Evolutionary conservation across 2,888 invertebrate genomes (phyloP), one percentile per base, ranked within the genome.

Genomic region (Diaprepes abbreviatus): DNA sequence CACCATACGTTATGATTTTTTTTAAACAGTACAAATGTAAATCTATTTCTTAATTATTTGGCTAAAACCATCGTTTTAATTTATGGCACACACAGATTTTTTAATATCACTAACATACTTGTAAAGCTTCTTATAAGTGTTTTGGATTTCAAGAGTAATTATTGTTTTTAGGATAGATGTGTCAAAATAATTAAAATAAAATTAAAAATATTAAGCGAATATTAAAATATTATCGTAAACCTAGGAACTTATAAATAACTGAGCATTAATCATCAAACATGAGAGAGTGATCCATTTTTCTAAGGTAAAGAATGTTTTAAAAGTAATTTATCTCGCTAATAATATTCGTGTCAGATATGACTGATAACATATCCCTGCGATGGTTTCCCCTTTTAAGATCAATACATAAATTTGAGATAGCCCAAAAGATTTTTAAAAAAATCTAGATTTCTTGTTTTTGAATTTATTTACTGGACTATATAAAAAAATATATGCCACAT

Each of bases 51-150:
- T 16, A 36, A 28, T 43, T 58, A 28, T 40, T 40, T 57, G 21
- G 55, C 65, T 65, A 65, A 54, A 43, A 43, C 14, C 35, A 43
- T 64, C 54, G 24, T 40, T 63, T 54, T 63, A 52, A 21, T 28
- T 54, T 65, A 65, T 65, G 65, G 65, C 65, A 65, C 65, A 65
- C 14, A 65, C 33, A 65, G 17, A 63, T 52, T 40, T 40, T 64
- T 64, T 64, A 43, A 55, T 60, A 66, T 65, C 65, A 65, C 65
- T 65, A 65, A 55, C n/a, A 59, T 28, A 66, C 54, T 60, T 66
- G 60, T 66, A 66, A 60, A 66, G 59, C 50, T 58, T 59, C 50
- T 57, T 66, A 59, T 65, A 55, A 59, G 59, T 28, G 58, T 66
- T 59, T 60, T 59, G 43, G 59, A 12, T 60, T 60, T 48, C 14